Evolutionary conservation across 2,888 invertebrate species (phyloP).

Genomic region (Amblyjoppa fuscipennis): DNA sequence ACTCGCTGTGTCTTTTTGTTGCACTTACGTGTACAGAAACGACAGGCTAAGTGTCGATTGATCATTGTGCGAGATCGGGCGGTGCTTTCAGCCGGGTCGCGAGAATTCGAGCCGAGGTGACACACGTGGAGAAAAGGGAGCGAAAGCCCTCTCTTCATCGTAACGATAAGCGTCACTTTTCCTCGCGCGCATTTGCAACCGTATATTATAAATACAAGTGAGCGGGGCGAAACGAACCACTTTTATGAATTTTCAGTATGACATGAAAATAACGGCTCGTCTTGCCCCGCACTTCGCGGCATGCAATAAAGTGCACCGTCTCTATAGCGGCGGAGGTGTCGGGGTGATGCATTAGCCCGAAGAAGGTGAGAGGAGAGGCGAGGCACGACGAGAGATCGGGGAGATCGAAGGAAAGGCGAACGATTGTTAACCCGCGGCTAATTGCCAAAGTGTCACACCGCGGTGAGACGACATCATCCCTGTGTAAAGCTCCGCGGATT

Average conservation of each 20-base stretch:
- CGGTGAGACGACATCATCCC: constrained; percentile 26
- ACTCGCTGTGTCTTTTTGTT: background rate
- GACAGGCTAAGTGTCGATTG: background rate
- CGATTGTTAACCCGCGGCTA: constrained; percentile 64
- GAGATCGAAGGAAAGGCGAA: constrained; percentile 32
- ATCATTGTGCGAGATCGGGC: background rate
- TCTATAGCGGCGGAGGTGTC: background rate
- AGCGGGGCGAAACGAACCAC: no score
- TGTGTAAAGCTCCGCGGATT: background rate
- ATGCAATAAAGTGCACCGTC: background rate
- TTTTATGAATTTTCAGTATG: no score
- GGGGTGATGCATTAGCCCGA: constrained; percentile 10
- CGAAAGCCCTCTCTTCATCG: background rate
- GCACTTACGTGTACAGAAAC: background rate
- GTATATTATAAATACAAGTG: background rate
- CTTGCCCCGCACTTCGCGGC: no score
- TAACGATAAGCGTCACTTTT: constrained; percentile 1
- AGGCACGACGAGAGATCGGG: constrained; percentile 27
- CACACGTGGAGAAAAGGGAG: background rate
- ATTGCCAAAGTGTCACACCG: constrained; percentile 69
- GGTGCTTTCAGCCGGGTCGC: background rate
- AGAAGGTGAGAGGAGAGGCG: constrained; percentile 38
- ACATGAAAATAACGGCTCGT: no score
- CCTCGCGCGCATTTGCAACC: background rate
- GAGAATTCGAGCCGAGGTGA: background rate